Percentiles rank a stretch among this genome's conserved stretches.
phyloP scores from a whole-genome alignment of 2,888 invertebrate species.

The Oscheius sp. region DNA sequence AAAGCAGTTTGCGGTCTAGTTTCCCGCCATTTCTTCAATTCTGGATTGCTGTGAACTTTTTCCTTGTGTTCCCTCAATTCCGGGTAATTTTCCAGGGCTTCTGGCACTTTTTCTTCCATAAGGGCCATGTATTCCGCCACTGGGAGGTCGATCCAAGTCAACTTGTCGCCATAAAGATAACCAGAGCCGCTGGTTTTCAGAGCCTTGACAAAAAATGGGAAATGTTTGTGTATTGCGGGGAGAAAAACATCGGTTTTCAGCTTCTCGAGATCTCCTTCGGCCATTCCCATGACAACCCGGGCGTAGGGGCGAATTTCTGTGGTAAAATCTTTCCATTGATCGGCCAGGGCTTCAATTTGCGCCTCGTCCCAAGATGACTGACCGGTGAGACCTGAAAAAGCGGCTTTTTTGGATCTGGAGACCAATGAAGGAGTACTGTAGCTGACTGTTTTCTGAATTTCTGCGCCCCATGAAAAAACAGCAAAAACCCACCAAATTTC shows the following conservation, averaged over 20 bases:
- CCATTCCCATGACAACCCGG: conserved; percentile 49
- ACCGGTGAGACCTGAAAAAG: conserved; percentile 55
- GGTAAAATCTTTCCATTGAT: conserved; percentile 58
- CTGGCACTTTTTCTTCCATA: conserved; percentile 45
- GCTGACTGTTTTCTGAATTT: too few relatives aligned
- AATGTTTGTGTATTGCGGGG: conserved; percentile 60
- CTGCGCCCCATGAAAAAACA: too few relatives aligned
- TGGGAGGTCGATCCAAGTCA: conserved; percentile 65
- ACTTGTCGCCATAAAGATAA: conserved; percentile 55
- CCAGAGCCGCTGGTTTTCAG: conserved; percentile 55
- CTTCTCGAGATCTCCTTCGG: conserved; percentile 45
- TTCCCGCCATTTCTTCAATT: conserved; percentile 62
- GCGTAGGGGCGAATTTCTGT: conserved; percentile 47
- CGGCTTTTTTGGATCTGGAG: too few relatives aligned
- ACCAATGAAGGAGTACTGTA: too few relatives aligned
- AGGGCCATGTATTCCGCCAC: conserved; percentile 59
- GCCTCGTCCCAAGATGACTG: conserved; percentile 42
- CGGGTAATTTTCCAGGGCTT: conserved; percentile 58
- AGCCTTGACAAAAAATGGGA: conserved; percentile 52
- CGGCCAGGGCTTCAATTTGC: conserved; percentile 55
- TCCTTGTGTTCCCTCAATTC: conserved; percentile 55
- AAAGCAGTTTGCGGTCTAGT: conserved; percentile 56
- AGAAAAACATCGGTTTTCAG: conserved; percentile 51
- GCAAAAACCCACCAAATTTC: conserved; percentile 33
- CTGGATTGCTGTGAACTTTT: conserved; percentile 59